Evolutionary conservation across 2,888 invertebrate species (phyloP).

Genomic region (Heliconius ismenius): DNA sequence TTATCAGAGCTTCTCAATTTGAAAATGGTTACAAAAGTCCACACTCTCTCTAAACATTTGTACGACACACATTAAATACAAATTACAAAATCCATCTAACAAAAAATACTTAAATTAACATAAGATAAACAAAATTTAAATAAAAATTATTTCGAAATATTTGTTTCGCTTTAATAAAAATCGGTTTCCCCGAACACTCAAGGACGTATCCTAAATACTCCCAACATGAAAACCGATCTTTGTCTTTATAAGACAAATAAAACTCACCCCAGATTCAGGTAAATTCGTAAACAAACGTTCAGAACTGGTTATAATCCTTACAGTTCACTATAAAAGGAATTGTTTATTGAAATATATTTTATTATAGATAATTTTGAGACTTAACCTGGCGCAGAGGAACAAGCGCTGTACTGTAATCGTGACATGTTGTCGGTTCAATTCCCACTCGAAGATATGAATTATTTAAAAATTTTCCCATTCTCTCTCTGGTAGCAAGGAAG

Average conservation of each 20-base stretch:
- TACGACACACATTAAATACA: too few species aligned
- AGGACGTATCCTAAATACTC: not conserved
- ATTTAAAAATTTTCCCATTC: too few species aligned
- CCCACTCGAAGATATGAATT: too few species aligned
- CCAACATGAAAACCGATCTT: slow-evolving; percentile 3
- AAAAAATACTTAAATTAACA: not conserved
- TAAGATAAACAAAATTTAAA: not conserved
- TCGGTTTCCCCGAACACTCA: not conserved
- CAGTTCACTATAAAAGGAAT: not conserved
- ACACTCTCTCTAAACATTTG: too few species aligned
- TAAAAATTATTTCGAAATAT: not conserved
- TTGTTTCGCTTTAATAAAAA: not conserved
- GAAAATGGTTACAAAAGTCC: too few species aligned
- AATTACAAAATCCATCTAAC: not conserved
- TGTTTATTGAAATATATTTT: too few species aligned
- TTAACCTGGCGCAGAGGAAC: too few species aligned
- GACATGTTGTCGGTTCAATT: too few species aligned
- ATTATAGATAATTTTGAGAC: too few species aligned
- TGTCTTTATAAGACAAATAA: slow-evolving; percentile 9
- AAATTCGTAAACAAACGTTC: not conserved
- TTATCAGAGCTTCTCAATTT: too few species aligned
- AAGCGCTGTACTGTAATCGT: too few species aligned
- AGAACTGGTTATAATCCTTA: not conserved
- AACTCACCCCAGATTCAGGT: not conserved
- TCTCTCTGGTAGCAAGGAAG: too few species aligned